Evolutionary conservation across 2,888 invertebrate species (phyloP).

Genomic region (Pseudococcus longispinus): DNA sequence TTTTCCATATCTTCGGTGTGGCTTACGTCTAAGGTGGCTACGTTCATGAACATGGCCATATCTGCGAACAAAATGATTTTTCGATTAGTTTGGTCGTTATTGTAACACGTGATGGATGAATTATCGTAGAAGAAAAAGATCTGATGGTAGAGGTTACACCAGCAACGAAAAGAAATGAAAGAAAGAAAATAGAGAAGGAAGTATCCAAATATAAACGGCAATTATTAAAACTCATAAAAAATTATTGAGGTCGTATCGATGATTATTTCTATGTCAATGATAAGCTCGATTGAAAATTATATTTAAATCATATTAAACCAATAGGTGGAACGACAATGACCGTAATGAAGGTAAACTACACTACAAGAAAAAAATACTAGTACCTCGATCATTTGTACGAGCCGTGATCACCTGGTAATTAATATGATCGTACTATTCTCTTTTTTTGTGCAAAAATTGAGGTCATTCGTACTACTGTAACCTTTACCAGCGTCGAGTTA

Average conservation of each 20-base stretch:
- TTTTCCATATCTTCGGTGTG: constrained; percentile 14
- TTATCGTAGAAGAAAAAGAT: not conserved
- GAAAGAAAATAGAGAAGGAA: not conserved
- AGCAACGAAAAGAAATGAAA: not conserved
- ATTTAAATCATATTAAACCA: constrained; percentile 18
- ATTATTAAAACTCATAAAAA: not conserved
- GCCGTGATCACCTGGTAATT: constrained; percentile 15
- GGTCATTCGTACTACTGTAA: not conserved
- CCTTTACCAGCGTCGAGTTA: not conserved
- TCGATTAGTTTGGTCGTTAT: not conserved
- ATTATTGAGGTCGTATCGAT: constrained; percentile 32
- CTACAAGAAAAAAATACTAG: not conserved
- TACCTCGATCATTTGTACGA: not conserved
- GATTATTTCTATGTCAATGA: constrained; percentile 40
- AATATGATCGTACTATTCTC: not conserved
- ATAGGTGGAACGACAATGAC: constrained; percentile 34
- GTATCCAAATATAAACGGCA: not conserved
- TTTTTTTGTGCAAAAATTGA: constrained; percentile 21
- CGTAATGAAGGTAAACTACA: constrained; percentile 23
- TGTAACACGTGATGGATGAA: not conserved
- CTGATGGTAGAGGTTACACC: not conserved
- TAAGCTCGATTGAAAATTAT: constrained; percentile 20
- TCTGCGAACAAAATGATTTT: not conserved
- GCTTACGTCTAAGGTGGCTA: constrained; percentile 27
- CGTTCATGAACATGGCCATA: constrained; percentile 23